Percentiles rank a stretch among this genome's conserved stretches.
Evolutionary conservation across 2,797 vertebrate species (phyloP).

Genomic region (Nasua narica): DNA sequence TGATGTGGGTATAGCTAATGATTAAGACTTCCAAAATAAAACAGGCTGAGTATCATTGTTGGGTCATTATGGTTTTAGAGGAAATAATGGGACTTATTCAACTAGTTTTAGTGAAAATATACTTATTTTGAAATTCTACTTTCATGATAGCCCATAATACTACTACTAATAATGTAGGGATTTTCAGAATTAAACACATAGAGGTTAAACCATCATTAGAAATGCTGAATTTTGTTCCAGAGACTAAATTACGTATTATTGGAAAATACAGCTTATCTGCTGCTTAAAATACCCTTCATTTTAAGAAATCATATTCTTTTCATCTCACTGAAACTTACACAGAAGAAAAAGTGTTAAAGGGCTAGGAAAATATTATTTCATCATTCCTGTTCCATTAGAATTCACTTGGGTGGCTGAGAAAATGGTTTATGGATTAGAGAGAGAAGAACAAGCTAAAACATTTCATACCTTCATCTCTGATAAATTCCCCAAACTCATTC

Average conservation of each 20-base stretch:
- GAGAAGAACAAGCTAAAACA: conserved; percentile 91
- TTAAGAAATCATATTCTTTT: conserved; percentile 78
- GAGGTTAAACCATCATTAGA: conserved; percentile 15
- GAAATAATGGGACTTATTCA: not conserved
- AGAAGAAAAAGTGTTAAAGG: conserved; percentile 88
- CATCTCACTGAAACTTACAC: conserved; percentile 78
- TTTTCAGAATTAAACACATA: not conserved
- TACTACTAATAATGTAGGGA: not conserved
- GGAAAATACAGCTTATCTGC: conserved; percentile 74
- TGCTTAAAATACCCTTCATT: conserved; percentile 79
- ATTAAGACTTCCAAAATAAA: conserved; percentile 30
- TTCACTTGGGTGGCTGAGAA: conserved; percentile 92
- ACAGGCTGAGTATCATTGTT: not conserved
- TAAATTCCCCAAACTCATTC: conserved; percentile 92
- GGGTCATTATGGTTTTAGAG: not conserved
- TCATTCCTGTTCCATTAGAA: conserved; percentile 91
- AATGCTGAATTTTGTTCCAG: conserved; percentile 66
- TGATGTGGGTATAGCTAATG: not conserved
- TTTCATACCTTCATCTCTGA: conserved; percentile 92
- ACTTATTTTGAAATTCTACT: conserved; percentile 23
- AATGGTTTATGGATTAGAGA: conserved; percentile 92
- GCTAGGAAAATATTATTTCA: conserved; percentile 91
- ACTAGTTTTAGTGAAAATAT: conserved; percentile 43
- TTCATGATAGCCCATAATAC: conserved; percentile 27
- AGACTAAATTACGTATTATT: conserved; percentile 78